Evolutionary conservation across 2,113 vertebrate species (phyloP), one percentile per base, ranked within the genome.

Genomic region (Aegithalos caudatus): DNA sequence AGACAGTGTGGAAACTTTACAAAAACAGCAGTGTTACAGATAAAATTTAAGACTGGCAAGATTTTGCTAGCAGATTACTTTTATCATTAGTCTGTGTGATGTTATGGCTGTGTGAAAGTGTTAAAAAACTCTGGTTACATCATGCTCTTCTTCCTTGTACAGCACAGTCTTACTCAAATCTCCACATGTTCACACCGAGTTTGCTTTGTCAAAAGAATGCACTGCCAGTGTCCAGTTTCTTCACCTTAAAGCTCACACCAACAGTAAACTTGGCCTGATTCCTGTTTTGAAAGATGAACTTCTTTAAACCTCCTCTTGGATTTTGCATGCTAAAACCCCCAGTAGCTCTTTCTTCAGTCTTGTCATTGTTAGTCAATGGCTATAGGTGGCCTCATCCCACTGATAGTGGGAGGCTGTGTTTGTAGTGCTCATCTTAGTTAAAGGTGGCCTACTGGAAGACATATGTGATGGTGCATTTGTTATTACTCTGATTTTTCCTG

Each of bases 381-480:
- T 64, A 3, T 80, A 82, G 86, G 78, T 91, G 74, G 82, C 58
- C 82, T 81, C 24, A 4, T 56, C 20, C 22, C 23, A 21, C 44
- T 2, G 37, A 31, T n/a, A 57, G 67, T 88, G 72, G 77, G 85
- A 93, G 65, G 71, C 93, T 71, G 62, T 84, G 54, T 62, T 87
- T 92, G 92, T 89, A 61, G 62, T 12, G 60, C 85, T 97, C 88
- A 96, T 98, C 97, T 97, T 94, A 96, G 88, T 67, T 51, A 80
- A 88, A 89, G 88, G 47, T 73, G 50, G 65, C 86, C 97, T 69
- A 15, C 54, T 18, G 22, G 54, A 80, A 93, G 42, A 86, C 38
- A 27, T 91, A 93, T 60, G 6, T 70, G 65, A 81, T 87, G 77
- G 54, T 85, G n/a, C 81, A 65, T 95, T 97, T 96, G 74, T 71